phyloP scores from a whole-genome alignment of 2,797 vertebrate genomes.

The Tragelaphus eurycerus region DNA sequence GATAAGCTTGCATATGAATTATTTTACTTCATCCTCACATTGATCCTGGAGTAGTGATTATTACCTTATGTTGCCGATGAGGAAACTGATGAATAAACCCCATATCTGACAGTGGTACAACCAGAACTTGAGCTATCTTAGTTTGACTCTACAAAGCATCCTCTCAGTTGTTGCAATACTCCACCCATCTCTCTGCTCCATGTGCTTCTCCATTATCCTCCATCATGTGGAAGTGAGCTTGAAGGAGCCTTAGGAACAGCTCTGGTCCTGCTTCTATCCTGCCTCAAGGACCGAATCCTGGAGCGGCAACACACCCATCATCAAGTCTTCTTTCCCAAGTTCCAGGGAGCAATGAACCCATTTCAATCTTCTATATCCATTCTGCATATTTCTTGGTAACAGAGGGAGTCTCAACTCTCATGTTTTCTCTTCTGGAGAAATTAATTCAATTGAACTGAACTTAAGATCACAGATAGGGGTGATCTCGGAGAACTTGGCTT shows the following conservation, averaged over 20 bases:
- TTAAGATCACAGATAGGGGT: background rate
- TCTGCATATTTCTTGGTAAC: background rate
- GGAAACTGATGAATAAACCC: background rate
- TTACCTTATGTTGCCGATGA: too few species aligned
- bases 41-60: background rate
- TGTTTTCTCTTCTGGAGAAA: background rate
- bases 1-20: background rate
- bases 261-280: background rate
- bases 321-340: background rate
- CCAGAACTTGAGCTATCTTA: background rate
- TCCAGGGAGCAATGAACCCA: too few species aligned
- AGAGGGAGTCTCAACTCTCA: background rate
- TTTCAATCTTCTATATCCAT: background rate
- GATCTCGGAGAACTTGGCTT: background rate
- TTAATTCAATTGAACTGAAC: background rate
- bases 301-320: fast-evolving
- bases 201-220: background rate
- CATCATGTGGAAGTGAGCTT: background rate
- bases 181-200: too few species aligned
- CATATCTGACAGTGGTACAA: background rate
- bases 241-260: background rate
- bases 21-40: background rate
- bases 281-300: fast-evolving
- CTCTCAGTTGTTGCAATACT: background rate
- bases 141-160: too few species aligned